These are phyloP conservation scores for Drosophila jambulina DNA, from an alignment of 1,140 invertebrate genomes.

Conservation along the genomic window DNA sequence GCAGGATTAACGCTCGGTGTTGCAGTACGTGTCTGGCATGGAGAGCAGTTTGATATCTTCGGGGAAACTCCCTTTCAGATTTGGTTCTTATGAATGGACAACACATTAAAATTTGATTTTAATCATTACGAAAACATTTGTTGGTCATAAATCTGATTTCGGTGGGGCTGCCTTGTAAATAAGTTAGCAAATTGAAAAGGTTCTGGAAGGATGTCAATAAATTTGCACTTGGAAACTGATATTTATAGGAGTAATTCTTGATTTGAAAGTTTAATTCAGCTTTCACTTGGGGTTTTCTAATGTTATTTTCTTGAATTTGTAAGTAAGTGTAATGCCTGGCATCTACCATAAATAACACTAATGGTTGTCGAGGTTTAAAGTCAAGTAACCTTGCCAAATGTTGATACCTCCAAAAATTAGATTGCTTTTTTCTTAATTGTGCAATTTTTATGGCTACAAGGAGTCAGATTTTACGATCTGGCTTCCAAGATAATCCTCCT, in stretches of 20 bases:
- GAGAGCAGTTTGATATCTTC: conserved; percentile 20
- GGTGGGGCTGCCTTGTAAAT: conserved; percentile 14
- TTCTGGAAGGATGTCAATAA: background rate
- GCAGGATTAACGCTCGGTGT: conserved; percentile 51
- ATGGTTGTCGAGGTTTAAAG: no score
- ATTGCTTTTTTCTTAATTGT: background rate
- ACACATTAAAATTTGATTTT: conserved; percentile 40
- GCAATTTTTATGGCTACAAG: background rate
- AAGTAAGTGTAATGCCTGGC: no score
- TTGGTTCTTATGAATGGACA: conserved; percentile 30
- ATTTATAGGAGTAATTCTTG: conserved; percentile 7
- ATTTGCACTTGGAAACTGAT: background rate
- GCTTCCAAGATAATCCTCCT: background rate
- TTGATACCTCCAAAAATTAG: background rate
- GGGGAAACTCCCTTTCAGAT: background rate
- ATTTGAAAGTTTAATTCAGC: background rate
- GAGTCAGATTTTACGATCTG: background rate
- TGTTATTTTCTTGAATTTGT: conserved; percentile 2
- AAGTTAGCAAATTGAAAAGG: conserved; percentile 5
- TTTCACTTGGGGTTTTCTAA: background rate
- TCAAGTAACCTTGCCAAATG: background rate
- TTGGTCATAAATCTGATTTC: conserved; percentile 20
- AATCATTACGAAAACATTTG: conserved; percentile 17
- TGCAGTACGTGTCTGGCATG: conserved; percentile 67
- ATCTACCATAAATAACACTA: background rate